Conservation (phyloP, 2,888 invertebrate species). For the Caenorhabditis sp. region DNA sequence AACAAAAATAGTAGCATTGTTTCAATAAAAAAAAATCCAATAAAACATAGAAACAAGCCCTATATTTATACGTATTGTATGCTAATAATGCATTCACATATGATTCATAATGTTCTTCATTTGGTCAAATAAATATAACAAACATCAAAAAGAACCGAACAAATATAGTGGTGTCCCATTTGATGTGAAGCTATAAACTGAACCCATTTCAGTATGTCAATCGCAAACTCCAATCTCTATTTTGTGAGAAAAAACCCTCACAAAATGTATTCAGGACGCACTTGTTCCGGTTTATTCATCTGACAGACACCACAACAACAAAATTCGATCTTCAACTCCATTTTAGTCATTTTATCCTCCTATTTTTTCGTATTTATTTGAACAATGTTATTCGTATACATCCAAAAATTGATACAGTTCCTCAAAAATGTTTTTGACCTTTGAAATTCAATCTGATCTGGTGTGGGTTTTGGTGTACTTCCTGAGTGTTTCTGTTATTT, state of each 20-base stretch:
- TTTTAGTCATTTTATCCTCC: not conserved
- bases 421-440: not conserved
- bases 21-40: not conserved
- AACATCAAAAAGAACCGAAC: not conserved
- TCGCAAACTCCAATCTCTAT: not conserved
- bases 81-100: not conserved
- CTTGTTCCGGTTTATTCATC: not conserved
- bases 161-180: not conserved
- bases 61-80: not conserved
- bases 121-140: not conserved
- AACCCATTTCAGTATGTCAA: not conserved
- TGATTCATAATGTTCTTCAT: not conserved
- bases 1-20: not conserved
- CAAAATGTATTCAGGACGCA: not conserved
- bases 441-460: not conserved
- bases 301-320: not conserved
- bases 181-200: constrained; percentile 1
- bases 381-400: not conserved
- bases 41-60: not conserved
- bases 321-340: not conserved
- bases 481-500: not conserved
- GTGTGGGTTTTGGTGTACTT: not conserved
- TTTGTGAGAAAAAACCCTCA: not conserved
- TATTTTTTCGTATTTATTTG: not conserved
- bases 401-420: not conserved